phyloP scores from a whole-genome alignment of 2,888 invertebrate genomes.

The Mesorhabditis sp. region DNA sequence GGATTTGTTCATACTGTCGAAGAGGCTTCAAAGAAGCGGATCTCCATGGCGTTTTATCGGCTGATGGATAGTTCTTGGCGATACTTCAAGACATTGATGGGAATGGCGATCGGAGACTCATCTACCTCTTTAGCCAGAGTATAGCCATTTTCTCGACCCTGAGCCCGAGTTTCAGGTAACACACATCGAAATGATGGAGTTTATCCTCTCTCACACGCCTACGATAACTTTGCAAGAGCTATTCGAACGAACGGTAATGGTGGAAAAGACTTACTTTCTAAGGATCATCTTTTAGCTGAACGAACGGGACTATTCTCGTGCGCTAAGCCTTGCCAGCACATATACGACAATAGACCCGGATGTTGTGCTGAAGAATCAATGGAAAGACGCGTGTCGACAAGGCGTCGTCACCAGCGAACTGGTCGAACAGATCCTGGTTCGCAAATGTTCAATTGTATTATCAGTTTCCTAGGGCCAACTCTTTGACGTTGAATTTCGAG shows the following conservation, averaged over 20 bases:
- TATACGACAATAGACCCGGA: constrained; percentile 28
- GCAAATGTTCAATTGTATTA: not conserved
- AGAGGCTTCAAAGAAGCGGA: constrained; percentile 31
- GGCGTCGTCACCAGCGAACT: constrained; percentile 22
- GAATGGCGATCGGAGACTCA: constrained; percentile 42
- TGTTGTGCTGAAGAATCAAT: constrained; percentile 35
- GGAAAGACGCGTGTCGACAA: constrained; percentile 30
- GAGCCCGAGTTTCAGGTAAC: constrained; percentile 20
- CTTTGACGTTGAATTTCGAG: constrained; percentile 30
- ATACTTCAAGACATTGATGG: constrained; percentile 27
- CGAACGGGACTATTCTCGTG: constrained; percentile 29
- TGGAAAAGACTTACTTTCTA: not conserved
- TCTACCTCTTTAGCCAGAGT: constrained; percentile 32
- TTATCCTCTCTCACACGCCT: constrained; percentile 30
- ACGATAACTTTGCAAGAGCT: constrained; percentile 36
- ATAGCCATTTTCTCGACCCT: not conserved
- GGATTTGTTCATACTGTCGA: not conserved
- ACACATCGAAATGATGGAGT: constrained; percentile 29
- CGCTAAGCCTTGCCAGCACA: constrained; percentile 23
- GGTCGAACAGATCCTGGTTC: constrained; percentile 29
- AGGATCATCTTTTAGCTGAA: constrained; percentile 19
- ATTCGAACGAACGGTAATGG: constrained; percentile 30
- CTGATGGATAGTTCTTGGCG: constrained; percentile 35
- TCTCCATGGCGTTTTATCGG: constrained; percentile 25
- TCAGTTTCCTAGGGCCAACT: constrained; percentile 16